Percentiles rank a stretch among this genome's conserved stretches.
These are phyloP conservation scores for Crotalus adamanteus DNA, from an alignment of 2,797 vertebrate species.

Conservation along the genomic window DNA sequence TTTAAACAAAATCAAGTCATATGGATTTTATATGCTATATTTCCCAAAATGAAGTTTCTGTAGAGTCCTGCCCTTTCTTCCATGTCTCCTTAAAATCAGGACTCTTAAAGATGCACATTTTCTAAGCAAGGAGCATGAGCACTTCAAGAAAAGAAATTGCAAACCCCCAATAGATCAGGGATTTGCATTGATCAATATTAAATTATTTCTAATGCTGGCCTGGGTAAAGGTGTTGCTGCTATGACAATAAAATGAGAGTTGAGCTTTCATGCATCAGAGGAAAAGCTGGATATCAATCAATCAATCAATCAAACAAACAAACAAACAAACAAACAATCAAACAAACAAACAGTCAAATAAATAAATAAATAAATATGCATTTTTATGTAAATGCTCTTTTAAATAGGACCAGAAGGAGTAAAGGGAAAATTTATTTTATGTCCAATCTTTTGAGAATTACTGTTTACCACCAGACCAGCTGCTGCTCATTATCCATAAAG, in stretches of 20 bases:
- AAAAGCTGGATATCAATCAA: not conserved
- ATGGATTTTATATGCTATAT: not conserved
- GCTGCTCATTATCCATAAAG: constrained; percentile 4
- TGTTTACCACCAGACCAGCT: not conserved
- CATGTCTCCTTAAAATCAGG: not conserved
- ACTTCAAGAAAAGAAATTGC: not conserved
- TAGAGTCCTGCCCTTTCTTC: not conserved
- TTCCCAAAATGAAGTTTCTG: not conserved
- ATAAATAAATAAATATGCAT: not conserved
- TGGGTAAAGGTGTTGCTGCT: not conserved
- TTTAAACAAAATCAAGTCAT: not conserved
- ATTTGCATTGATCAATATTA: not conserved
- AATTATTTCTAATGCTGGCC: not conserved
- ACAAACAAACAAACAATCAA: not conserved
- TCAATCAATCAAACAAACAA: too few relatives aligned
- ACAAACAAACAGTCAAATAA: not conserved
- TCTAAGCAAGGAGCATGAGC: not conserved
- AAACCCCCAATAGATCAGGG: not conserved
- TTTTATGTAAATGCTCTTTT: not conserved
- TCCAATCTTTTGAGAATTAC: constrained; percentile 9
- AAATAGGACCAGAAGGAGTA: not conserved
- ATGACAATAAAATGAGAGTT: not conserved
- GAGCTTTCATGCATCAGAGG: not conserved
- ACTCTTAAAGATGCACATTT: not conserved
- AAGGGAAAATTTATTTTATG: not conserved